These are phyloP conservation scores for Ceraclea dissimilis DNA, from an alignment of 2,888 invertebrate genomes.

Conservation along the genomic window DNA sequence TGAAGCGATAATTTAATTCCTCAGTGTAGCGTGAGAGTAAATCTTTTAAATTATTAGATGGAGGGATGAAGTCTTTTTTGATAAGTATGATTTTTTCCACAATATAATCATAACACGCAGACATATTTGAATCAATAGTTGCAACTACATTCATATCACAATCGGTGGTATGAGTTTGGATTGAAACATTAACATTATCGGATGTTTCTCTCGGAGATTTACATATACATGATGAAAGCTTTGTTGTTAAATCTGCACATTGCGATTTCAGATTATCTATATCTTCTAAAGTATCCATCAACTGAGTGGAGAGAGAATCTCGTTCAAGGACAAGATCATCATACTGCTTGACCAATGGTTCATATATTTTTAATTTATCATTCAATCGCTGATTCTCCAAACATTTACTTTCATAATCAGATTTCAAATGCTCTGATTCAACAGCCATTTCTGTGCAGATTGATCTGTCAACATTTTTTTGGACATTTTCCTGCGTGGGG, in stretches of 20 bases:
- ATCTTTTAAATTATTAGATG: neutral
- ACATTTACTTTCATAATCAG: neutral
- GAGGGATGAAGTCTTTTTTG: neutral
- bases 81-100: neutral
- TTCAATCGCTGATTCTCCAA: neutral
- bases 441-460: neutral
- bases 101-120: neutral
- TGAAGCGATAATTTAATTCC: neutral
- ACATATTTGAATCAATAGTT: neutral
- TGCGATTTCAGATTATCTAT: constrained; percentile 39
- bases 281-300: constrained; percentile 53
- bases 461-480: neutral
- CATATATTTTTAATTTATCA: constrained; percentile 2
- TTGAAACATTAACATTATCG: neutral
- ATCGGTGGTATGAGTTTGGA: neutral
- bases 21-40: neutral
- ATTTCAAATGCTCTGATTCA: neutral
- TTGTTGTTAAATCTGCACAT: neutral
- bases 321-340: constrained; percentile 44
- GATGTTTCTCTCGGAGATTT: neutral
- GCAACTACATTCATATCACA: no score
- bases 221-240: neutral
- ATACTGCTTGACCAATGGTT: constrained; percentile 28
- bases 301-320: constrained; percentile 47
- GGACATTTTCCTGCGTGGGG: neutral